Percentiles rank a stretch among this genome's conserved stretches.
Conservation (phyloP, 1,140 invertebrate genomes). For the Caerostris extrusa region DNA sequence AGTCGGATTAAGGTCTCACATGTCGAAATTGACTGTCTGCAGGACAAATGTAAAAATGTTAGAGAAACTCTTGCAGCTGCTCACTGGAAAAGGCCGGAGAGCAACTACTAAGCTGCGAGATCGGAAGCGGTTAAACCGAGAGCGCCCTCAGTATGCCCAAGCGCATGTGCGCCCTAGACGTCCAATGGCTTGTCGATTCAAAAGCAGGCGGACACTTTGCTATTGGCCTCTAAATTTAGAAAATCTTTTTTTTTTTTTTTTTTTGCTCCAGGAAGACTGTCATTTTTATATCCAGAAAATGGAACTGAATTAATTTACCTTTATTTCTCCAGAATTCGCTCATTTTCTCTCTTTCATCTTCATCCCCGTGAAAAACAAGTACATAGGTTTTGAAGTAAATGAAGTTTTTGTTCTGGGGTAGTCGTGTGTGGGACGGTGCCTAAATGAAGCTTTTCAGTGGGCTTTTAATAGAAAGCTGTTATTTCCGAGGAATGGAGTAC, state of each 20-base stretch:
- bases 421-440: not conserved
- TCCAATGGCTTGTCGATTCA: slow-evolving; percentile 68
- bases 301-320: slow-evolving; percentile 1
- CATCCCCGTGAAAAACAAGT: not conserved
- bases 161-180: slow-evolving; percentile 34
- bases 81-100: not conserved
- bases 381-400: not conserved
- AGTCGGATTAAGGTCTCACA: slow-evolving; percentile 17
- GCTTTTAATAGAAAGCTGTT: not conserved
- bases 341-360: not conserved
- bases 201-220: slow-evolving; percentile 48
- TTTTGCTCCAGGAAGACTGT: not conserved
- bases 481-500: not conserved
- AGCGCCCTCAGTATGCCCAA: not conserved
- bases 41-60: not conserved
- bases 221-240: slow-evolving; percentile 63
- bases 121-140: not conserved
- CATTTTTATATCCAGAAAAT: slow-evolving; percentile 14
- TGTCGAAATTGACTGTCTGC: not conserved
- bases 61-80: not conserved
- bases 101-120: not conserved
- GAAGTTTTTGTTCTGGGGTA: not conserved
- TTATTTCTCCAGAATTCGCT: not conserved
- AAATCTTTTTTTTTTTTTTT: not conserved
- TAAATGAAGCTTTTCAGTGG: slow-evolving; percentile 18